Percentiles rank a stretch among this genome's conserved stretches.
Evolutionary conservation across 1,140 invertebrate species (phyloP).

Genomic region (Semibalanus balanoides): DNA sequence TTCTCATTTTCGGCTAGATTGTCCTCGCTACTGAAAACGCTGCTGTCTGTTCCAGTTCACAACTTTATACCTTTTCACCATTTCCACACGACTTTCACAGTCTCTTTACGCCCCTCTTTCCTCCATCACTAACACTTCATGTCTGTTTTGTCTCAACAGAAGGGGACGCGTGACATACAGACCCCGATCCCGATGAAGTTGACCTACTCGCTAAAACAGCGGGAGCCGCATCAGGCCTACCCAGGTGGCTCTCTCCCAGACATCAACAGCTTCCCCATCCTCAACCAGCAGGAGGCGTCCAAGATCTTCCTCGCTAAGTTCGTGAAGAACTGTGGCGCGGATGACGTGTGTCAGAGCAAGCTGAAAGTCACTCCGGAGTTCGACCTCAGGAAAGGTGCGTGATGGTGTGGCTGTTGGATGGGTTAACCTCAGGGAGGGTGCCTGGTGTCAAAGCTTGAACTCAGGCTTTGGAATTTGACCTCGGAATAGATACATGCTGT

Average conservation of each 20-base stretch:
- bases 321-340: constrained; percentile 79
- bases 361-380: constrained; percentile 45
- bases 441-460: no score
- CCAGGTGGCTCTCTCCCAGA: constrained; percentile 44
- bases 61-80: no score
- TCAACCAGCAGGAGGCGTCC: constrained; percentile 72
- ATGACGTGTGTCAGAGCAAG: constrained; percentile 78
- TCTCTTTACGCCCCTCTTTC: no score
- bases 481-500: no score
- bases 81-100: no score
- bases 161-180: constrained; percentile 25
- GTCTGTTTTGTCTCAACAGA: neutral
- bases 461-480: no score
- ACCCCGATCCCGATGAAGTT: constrained; percentile 48
- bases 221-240: constrained; percentile 33
- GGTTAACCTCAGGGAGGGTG: no score
- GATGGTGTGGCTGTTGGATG: no score
- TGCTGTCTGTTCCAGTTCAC: no score
- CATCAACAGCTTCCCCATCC: constrained; percentile 65
- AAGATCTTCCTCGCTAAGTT: constrained; percentile 71
- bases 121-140: no score
- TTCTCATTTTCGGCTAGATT: no score
- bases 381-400: constrained; percentile 6
- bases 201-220: constrained; percentile 63
- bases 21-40: no score